These are phyloP conservation scores for Galerucella nymphaeae DNA, from an alignment of 2,888 invertebrate species.

Conservation along the genomic window DNA sequence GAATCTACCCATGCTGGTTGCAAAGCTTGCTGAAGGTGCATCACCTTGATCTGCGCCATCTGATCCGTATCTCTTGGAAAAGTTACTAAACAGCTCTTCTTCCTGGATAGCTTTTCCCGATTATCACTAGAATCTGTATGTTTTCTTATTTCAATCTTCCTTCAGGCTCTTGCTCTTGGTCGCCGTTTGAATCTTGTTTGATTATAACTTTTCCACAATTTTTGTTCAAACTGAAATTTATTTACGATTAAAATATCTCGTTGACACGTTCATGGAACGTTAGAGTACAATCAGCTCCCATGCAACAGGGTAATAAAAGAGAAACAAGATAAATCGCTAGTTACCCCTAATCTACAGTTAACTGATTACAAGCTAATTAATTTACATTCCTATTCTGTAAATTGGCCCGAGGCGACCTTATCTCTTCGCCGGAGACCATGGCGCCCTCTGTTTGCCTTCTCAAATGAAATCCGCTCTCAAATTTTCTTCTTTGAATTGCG, in stretches of 20 bases:
- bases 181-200: too few relatives aligned
- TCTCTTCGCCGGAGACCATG: constrained; percentile 22
- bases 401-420: constrained; percentile 46
- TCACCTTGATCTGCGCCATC: too few relatives aligned
- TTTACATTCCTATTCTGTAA: constrained; percentile 52
- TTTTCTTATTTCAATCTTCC: too few relatives aligned
- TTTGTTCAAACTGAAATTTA: not conserved
- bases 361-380: constrained; percentile 51
- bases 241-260: not conserved
- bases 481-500: constrained; percentile 20
- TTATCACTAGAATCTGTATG: too few relatives aligned
- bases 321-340: constrained; percentile 22
- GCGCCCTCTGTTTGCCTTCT: constrained; percentile 22
- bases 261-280: not conserved
- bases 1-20: too few relatives aligned
- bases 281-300: constrained; percentile 7
- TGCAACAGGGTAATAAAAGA: constrained; percentile 30
- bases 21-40: too few relatives aligned
- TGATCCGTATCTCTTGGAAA: too few relatives aligned
- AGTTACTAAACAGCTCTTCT: too few relatives aligned
- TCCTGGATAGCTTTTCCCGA: too few relatives aligned
- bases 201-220: too few relatives aligned
- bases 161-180: too few relatives aligned
- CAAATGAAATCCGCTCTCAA: constrained; percentile 27
- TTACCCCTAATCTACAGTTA: constrained; percentile 34